Conservation (phyloP, 2,113 vertebrate genomes). For the Siniperca knerii region DNA sequence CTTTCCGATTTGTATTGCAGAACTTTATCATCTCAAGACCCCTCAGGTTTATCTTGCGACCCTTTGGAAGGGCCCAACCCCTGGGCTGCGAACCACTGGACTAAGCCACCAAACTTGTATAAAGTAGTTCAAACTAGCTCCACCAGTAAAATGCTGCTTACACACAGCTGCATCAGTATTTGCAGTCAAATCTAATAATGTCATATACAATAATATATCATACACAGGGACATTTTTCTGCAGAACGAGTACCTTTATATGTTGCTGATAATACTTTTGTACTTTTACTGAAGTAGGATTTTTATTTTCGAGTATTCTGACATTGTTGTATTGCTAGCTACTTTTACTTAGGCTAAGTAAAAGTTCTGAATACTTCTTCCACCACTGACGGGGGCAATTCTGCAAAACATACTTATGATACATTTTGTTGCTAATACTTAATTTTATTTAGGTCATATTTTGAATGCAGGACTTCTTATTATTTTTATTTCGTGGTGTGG, state of each 20-base stretch:
- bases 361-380: not conserved
- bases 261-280: too few relatives aligned
- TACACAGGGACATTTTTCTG: not conserved
- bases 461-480: too few relatives aligned
- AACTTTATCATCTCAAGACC: too few relatives aligned
- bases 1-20: too few relatives aligned
- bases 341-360: not conserved
- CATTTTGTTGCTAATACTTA: not conserved
- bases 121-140: not conserved
- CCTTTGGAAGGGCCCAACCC: not conserved
- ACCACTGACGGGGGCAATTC: not conserved
- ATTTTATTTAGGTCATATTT: not conserved
- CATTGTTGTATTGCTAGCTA: not conserved
- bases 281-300: not conserved
- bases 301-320: not conserved
- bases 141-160: not conserved
- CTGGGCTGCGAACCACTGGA: not conserved
- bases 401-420: not conserved
- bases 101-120: not conserved
- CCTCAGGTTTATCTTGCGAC: not conserved
- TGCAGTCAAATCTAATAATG: not conserved
- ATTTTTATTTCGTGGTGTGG: not conserved
- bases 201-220: not conserved
- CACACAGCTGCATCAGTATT: not conserved
- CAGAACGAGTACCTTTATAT: too few relatives aligned